A percentile compares a stretch with the other conserved stretches of the same genome.
These are phyloP conservation scores for Hylyphantes graminicola DNA, from an alignment of 1,140 invertebrate species.

Conservation along the genomic window DNA sequence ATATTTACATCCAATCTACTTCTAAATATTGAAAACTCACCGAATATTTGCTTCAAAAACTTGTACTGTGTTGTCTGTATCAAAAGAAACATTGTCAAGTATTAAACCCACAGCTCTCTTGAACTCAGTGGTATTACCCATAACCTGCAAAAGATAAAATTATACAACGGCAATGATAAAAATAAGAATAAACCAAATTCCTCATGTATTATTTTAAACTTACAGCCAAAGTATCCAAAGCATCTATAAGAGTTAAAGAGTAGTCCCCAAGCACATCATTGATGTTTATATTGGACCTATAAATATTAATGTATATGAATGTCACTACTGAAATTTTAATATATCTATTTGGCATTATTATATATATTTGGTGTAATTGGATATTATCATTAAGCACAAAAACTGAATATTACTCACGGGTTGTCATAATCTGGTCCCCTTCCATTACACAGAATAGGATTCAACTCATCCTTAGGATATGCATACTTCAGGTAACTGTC, in stretches of 20 bases:
- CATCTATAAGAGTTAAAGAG: conserved; percentile 72
- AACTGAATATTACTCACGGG: conserved; percentile 69
- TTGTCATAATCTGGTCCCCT: conserved; percentile 75
- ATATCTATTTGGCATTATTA: neutral
- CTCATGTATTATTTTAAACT: conserved; percentile 13
- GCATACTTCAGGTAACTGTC: conserved; percentile 74
- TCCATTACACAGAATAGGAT: conserved; percentile 73
- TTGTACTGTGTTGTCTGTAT: conserved; percentile 76
- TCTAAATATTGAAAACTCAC: conserved; percentile 65
- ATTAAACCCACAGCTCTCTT: conserved; percentile 74
- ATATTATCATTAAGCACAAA: too few species aligned
- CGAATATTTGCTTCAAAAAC: conserved; percentile 79
- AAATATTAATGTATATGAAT: conserved; percentile 57
- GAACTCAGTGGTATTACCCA: conserved; percentile 74
- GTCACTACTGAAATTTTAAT: neutral
- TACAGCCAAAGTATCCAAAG: conserved; percentile 71
- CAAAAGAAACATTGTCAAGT: conserved; percentile 74
- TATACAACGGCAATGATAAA: neutral
- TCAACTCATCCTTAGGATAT: conserved; percentile 73
- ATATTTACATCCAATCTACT: neutral
- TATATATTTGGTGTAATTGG: too few species aligned
- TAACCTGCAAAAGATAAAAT: conserved; percentile 67
- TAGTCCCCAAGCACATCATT: conserved; percentile 80
- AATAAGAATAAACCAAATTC: neutral
- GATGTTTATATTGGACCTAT: conserved; percentile 78